These are phyloP conservation scores for Pseudomyrmex pallidus DNA, from an alignment of 1,140 invertebrate genomes.

Conservation along the genomic window DNA sequence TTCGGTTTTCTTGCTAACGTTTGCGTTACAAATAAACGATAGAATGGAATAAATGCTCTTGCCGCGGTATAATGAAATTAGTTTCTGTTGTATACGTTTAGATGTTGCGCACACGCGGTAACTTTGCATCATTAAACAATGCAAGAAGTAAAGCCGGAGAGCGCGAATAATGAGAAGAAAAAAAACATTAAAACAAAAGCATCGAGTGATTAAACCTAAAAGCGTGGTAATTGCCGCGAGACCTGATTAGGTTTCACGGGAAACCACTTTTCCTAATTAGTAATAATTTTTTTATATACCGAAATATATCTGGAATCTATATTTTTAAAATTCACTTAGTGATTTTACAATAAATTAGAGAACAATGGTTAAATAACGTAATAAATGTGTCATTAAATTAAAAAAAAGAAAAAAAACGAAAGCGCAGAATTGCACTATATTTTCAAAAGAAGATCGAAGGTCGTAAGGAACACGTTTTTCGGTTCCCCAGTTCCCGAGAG, in stretches of 20 bases:
- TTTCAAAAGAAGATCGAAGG: slow-evolving; percentile 43
- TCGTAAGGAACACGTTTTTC: slow-evolving; percentile 67
- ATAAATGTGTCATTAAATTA: slow-evolving; percentile 15
- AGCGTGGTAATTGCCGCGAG: background rate
- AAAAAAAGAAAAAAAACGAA: background rate
- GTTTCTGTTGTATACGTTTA: slow-evolving; percentile 20
- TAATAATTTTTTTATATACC: background rate
- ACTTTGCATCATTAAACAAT: slow-evolving; percentile 37
- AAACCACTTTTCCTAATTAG: background rate
- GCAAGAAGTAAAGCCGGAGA: background rate
- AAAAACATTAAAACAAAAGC: background rate
- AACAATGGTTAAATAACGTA: background rate
- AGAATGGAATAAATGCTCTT: background rate
- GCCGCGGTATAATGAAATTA: slow-evolving; percentile 23
- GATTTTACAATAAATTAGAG: too few relatives aligned
- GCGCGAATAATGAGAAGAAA: background rate
- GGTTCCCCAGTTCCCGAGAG: slow-evolving; percentile 42
- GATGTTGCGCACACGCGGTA: background rate
- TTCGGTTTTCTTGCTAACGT: slow-evolving; percentile 4
- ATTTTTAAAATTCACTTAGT: too few relatives aligned
- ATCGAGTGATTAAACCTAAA: background rate
- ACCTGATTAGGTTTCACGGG: slow-evolving; percentile 7
- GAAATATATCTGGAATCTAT: background rate
- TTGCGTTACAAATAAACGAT: slow-evolving; percentile 37
- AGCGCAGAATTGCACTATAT: slow-evolving; percentile 37